Base-by-base conservation (phyloP, 2,888 invertebrate genomes). In the Dorcus hopei region DNA sequence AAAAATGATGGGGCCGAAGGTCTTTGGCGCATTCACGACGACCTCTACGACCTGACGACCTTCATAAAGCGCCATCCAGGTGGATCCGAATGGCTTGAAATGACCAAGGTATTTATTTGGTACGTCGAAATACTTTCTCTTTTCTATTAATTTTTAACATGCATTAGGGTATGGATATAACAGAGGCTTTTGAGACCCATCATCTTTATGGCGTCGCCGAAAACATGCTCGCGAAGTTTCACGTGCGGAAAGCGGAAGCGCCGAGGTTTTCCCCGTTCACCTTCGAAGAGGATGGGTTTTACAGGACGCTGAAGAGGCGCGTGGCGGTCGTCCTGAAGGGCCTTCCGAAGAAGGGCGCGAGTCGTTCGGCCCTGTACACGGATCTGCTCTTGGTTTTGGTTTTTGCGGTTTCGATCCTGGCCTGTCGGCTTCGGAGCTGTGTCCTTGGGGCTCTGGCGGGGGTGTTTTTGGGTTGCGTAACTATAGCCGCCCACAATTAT, bases 61-160 rank as follows among this genome's bases (percentile, higher is more conserved):
- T 97, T 95, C 74, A 80, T 90, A 5, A 77, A 85, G 3, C 83
- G 80, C 50, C 97, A 97, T 80, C 97, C 97, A 0, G 95, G 95
- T 40, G 93, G 95, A 1, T 70, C 80, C 0, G 87, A 88, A 72
- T 93, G 91, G 91, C 71, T 92, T 51, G 78, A 79, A 38, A 78
- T 87, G 49, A 85, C 88, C 1, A 85, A 87, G 81, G 91, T 33
- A 7, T 4, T 33, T 33, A 5, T 33, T 33, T 33, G 26, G 26
- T 4, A 7, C 26, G 5, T 33, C 26, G 6, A 26, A 26, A 26
- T 26, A 1, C 26, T 6, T 4, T n/a, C 14, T 14, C 1, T 14
- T 6, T 33, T 3, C 7, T 3, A 8, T 45, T 6, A 8, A 19
- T 19, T 19, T 3, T 19, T 19, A 19, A 19, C 3, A 19, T 57